Evolutionary conservation across 23 tunicate species (phyloP).

Genomic region (Trididemnum miniatum): DNA sequence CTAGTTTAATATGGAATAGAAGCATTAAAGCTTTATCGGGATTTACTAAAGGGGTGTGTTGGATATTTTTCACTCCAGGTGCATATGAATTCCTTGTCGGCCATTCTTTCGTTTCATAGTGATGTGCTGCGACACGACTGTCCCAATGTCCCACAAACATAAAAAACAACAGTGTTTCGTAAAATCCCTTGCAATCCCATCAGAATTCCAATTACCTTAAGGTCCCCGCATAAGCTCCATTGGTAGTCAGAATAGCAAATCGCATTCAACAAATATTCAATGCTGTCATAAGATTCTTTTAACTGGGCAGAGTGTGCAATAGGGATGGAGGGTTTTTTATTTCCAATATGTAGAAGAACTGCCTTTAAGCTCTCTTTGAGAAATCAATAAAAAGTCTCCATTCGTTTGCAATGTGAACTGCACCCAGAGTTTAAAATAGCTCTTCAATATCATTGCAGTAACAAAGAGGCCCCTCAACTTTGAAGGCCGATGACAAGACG

Average conservation of each 20-base stretch:
- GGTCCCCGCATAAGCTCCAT: slow-evolving; percentile 21
- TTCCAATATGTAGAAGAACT: too few species aligned
- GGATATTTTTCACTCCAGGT: slow-evolving; percentile 20
- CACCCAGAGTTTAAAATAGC: too few species aligned
- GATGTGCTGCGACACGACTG: slow-evolving; percentile 17
- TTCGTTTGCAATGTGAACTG: background rate
- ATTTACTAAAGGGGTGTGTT: slow-evolving; percentile 20
- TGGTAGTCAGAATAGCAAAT: too few species aligned
- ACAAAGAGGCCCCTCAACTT: slow-evolving; percentile 21
- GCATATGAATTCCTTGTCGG: slow-evolving; percentile 4
- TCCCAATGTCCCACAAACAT: slow-evolving; percentile 37
- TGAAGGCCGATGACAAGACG: slow-evolving; percentile 4
- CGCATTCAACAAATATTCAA: too few species aligned
- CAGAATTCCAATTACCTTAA: background rate
- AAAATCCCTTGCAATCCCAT: background rate
- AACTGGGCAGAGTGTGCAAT: too few species aligned
- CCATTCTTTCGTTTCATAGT: slow-evolving; percentile 13
- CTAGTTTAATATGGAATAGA: slow-evolving; percentile 3
- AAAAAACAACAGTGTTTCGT: slow-evolving; percentile 25
- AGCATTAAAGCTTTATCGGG: slow-evolving; percentile 9
- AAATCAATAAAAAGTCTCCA: slow-evolving; percentile 22
- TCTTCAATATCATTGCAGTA: too few species aligned
- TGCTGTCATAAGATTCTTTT: too few species aligned
- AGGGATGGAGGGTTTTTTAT: too few species aligned
- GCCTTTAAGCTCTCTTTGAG: background rate